Conservation (phyloP, 23 tunicate species). For the Aplidium turbinatum region DNA sequence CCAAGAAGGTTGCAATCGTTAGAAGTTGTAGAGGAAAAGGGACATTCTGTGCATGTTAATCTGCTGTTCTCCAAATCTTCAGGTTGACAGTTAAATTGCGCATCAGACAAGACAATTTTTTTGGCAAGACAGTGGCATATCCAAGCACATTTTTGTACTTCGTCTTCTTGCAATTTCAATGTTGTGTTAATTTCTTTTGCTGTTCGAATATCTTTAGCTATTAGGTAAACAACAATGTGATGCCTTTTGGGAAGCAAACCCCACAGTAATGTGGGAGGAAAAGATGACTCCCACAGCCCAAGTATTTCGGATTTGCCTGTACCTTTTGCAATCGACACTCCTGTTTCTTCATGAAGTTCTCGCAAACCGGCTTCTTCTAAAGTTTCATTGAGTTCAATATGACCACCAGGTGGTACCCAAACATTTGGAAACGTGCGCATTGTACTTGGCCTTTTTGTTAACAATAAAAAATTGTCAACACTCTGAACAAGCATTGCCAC, state of each 20-base stretch:
- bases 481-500: conserved; percentile 62
- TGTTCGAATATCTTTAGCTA: conserved; percentile 22
- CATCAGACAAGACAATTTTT: conserved; percentile 34
- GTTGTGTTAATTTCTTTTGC: conserved; percentile 40
- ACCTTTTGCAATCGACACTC: conserved; percentile 13
- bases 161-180: conserved; percentile 32
- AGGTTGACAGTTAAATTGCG: conserved; percentile 1
- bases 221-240: conserved; percentile 60
- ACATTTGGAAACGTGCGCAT: conserved; percentile 84
- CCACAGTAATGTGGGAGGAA: conserved; percentile 35
- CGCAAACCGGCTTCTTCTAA: conserved; percentile 59
- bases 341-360: conserved; percentile 68
- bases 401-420: conserved; percentile 95
- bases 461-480: conserved; percentile 44
- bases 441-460: conserved; percentile 45
- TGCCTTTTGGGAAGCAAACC: conserved; percentile 51
- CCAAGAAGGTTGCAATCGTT: conserved; percentile 14
- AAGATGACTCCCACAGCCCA: conserved; percentile 83
- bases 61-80: not conserved
- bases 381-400: conserved; percentile 48
- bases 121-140: conserved; percentile 36
- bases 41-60: not conserved
- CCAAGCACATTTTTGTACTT: conserved; percentile 59
- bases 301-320: conserved; percentile 22
- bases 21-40: not conserved